A percentile compares a stretch with the other conserved stretches of the same genome.
Evolutionary conservation across 2,113 vertebrate genomes (phyloP).

Genomic region (Cheirogaleus medius): DNA sequence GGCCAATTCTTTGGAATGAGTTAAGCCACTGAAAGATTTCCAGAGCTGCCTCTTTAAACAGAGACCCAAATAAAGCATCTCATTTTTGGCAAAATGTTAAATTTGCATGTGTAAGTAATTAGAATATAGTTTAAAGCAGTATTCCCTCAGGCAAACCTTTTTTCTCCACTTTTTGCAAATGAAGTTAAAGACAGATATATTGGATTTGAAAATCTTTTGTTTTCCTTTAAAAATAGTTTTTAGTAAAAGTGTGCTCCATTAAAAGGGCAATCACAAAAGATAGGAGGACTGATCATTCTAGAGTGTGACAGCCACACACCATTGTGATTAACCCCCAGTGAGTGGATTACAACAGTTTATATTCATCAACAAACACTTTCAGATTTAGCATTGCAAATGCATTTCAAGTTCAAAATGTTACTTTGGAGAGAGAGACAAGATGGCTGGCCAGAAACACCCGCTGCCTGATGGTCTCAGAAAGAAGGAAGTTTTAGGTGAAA

Average conservation of each 20-base stretch:
- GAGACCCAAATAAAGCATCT: background rate
- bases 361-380: background rate
- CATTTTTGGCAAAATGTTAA: background rate
- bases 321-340: background rate
- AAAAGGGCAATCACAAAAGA: background rate
- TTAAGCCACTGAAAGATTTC: background rate
- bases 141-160: slow-evolving; percentile 23
- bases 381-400: background rate
- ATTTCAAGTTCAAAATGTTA: background rate
- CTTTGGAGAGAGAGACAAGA: too few relatives aligned
- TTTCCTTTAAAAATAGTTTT: slow-evolving; percentile 7
- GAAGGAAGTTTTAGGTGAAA: too few relatives aligned
- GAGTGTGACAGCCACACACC: background rate
- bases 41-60: background rate
- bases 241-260: background rate
- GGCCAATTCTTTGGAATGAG: background rate
- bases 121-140: slow-evolving; percentile 15
- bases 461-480: too few relatives aligned
- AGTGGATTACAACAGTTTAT: background rate
- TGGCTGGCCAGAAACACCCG: too few relatives aligned
- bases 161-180: slow-evolving; percentile 32
- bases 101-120: slow-evolving; percentile 51
- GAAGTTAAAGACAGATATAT: slow-evolving; percentile 8
- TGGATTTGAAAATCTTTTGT: background rate
- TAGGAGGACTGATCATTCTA: background rate